phyloP scores from a whole-genome alignment of 64 coral and sea anemone genomes.

The Montipora capricornis region DNA sequence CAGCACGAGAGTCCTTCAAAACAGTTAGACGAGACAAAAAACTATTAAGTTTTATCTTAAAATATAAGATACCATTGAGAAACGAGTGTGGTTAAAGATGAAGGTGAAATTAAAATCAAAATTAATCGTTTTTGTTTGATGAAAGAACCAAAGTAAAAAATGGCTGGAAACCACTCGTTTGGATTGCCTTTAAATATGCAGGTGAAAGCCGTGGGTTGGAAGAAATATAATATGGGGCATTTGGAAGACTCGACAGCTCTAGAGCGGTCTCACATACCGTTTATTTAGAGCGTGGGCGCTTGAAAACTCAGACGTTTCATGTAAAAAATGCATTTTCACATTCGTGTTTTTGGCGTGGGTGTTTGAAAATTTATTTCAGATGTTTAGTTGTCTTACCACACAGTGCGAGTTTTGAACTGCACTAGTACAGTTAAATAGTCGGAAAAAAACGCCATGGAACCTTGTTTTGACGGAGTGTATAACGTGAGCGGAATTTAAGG shows the following conservation, averaged over 20 bases:
- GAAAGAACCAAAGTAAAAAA: neutral
- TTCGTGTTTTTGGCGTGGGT: neutral
- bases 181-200: neutral
- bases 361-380: neutral
- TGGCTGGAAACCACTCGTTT: neutral
- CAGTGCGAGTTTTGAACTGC: too few relatives aligned
- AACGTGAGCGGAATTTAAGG: too few relatives aligned
- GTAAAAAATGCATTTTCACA: neutral
- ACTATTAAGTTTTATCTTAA: neutral
- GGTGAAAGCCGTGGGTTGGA: neutral
- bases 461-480: too few relatives aligned
- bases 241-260: neutral
- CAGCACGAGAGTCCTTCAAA: neutral
- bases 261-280: neutral
- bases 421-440: too few relatives aligned
- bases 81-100: neutral
- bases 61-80: neutral
- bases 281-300: too few relatives aligned
- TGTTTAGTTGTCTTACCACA: too few relatives aligned
- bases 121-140: neutral
- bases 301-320: too few relatives aligned
- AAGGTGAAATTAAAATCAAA: neutral
- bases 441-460: too few relatives aligned
- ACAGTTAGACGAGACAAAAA: neutral
- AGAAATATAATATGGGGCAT: neutral